A percentile compares a stretch with the other conserved stretches of the same genome.
These are phyloP conservation scores for Neelides folsomi DNA, from an alignment of 2,888 invertebrate genomes.

Conservation along the genomic window DNA sequence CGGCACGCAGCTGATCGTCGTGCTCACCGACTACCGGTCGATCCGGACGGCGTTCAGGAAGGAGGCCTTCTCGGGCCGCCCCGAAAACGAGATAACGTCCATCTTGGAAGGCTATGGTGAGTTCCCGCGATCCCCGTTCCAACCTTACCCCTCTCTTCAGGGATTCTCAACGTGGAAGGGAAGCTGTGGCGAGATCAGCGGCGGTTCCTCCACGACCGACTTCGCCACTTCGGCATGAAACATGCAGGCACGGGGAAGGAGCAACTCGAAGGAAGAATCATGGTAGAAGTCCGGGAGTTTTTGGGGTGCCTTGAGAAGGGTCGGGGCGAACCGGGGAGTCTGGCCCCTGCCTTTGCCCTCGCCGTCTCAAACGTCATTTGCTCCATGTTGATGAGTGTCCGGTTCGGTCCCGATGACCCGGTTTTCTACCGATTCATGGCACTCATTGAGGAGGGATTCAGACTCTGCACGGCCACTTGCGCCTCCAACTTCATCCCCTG, in stretches of 20 bases:
- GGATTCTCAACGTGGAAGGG: conserved; percentile 78
- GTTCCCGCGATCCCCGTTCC: conserved; percentile 37
- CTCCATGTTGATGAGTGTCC: conserved; percentile 74
- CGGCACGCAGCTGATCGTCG: conserved; percentile 69
- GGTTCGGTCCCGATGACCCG: conserved; percentile 63
- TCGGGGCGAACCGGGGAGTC: conserved; percentile 55
- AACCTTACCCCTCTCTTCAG: conserved; percentile 39
- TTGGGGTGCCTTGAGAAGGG: conserved; percentile 33
- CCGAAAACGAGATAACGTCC: conserved; percentile 70
- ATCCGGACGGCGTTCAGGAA: conserved; percentile 73
- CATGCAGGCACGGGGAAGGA: conserved; percentile 65
- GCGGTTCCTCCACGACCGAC: conserved; percentile 69
- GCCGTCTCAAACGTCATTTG: conserved; percentile 83
- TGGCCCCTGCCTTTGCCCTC: conserved; percentile 62
- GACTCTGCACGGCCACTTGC: conserved; percentile 66
- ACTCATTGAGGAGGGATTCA: conserved; percentile 84
- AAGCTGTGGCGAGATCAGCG: conserved; percentile 81
- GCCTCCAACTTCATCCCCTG: conserved; percentile 72
- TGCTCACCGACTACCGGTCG: conserved; percentile 70
- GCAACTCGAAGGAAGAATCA: conserved; percentile 70
- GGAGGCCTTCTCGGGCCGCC: conserved; percentile 77
- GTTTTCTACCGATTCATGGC: conserved; percentile 66
- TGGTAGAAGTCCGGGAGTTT: conserved; percentile 46
- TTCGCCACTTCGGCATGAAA: conserved; percentile 76
- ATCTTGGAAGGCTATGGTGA: conserved; percentile 80